Base-by-base conservation (phyloP, 2,888 invertebrate genomes). In the Netelia inedita region DNA sequence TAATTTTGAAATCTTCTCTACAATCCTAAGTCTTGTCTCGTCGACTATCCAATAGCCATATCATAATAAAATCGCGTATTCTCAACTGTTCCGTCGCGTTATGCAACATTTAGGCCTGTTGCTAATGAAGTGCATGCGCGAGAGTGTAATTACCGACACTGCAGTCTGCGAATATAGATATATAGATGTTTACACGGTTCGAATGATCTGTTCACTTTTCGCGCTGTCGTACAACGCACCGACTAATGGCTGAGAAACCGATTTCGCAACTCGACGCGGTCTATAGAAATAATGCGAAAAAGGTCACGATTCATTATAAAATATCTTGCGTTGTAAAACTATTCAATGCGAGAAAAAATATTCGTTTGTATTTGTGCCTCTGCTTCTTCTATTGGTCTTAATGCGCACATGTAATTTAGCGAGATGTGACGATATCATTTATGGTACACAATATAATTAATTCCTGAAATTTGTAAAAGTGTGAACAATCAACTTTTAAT, bases 71-170 rank as follows among this genome's bases (percentile, higher is more conserved):
- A 90, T 91, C 89, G 91, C 90, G 90, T 87, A 87, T 88, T 88
- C 85, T 57, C 65, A 75, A 46, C 23, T 46, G 71, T 74, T 23
- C 21, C 63, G 87, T 85, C 86, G 88, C 68, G 69, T 93, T 93
- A 91, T 89, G 92, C 90, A 93, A 93, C 89, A 68, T 85, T 88
- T 87, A 89, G 74, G 78, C 81, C 69, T 90, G 88, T 90, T 91
- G 89, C 91, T 93, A 93, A 93, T 93, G 91, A 93, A 92, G 92
- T 92, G 91, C 91, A 92, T 43, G 41, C 71, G 91, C 90, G 90
- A 88, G 85, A 88, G 83, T 82, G 91, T 91, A 93, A 93, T 93
- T 93, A 93, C 89, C 88, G 88, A 87, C 88, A 61, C 71, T 59
- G 61, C 69, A 71, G 19, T n/a, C 19, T 16, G 55, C 89, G 88